These are phyloP conservation scores for Hemiscyllium ocellatum DNA, from an alignment of 2,113 vertebrate species.

Conservation along the genomic window DNA sequence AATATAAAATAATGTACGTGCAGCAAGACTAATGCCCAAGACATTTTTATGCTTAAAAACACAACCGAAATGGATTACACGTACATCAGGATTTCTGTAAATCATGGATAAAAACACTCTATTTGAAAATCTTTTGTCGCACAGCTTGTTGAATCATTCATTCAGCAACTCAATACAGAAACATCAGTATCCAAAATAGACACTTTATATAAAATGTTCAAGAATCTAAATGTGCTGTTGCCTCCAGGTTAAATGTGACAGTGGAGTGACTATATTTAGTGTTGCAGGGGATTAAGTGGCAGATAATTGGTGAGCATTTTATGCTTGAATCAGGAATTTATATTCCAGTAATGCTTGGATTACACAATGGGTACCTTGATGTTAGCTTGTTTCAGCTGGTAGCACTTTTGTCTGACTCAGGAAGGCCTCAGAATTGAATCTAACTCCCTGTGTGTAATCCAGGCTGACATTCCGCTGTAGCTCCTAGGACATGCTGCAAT, in stretches of 20 bases:
- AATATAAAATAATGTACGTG: neutral
- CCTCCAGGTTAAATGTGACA: neutral
- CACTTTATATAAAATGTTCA: conserved; percentile 13
- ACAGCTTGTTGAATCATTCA: conserved; percentile 12
- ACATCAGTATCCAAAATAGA: neutral
- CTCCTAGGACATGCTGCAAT: neutral
- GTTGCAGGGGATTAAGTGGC: conserved; percentile 18
- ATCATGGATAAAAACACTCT: neutral
- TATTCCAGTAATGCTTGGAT: conserved; percentile 10
- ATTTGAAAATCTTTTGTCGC: conserved; percentile 19
- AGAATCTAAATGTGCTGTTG: neutral
- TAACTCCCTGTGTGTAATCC: neutral
- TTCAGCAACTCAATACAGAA: neutral
- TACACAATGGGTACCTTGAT: neutral
- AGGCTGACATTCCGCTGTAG: neutral
- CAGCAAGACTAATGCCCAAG: neutral
- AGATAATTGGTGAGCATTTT: conserved; percentile 22
- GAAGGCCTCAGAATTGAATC: neutral
- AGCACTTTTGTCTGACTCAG: neutral
- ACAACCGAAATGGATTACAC: conserved; percentile 1
- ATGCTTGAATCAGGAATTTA: neutral
- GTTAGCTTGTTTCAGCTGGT: neutral
- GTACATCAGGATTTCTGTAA: conserved; percentile 15
- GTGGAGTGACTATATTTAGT: neutral
- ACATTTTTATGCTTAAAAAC: neutral